Evolutionary conservation across 2,113 vertebrate species (phyloP), one percentile per base, ranked within the genome.

Genomic region (Irena cyanogastra): DNA sequence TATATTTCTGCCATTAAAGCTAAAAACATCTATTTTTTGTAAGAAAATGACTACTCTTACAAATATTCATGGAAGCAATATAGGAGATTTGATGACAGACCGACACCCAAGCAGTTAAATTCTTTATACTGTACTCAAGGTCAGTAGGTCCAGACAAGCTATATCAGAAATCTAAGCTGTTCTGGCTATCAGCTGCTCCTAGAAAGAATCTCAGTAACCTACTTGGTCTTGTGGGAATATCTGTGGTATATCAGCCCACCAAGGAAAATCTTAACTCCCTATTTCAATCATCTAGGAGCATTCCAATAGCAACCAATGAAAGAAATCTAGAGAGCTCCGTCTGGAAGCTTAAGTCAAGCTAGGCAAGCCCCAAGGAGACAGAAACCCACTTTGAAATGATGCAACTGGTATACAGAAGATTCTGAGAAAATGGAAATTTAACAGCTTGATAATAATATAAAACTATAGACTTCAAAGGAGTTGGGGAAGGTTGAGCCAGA

Each of bases 381-480:
- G 23, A 87, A 76, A 5, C 27, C 6, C 8, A 24, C 4, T 41
- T 15, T 76, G 16, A 13, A 50, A 4, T 59, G 23, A 10, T n/a
- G 30, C 3, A 59, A 59, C 16, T 11, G 20, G 3, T 31, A 14
- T 41, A 54, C 6, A 39, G 13, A 85, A 76, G 9, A 61, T 41
- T 49, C 47, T 33, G 22, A 68, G 49, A 68, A 91, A 90, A 75
- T 7, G 6, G 2, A 11, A 89, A 37, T 52, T 44, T 35, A 71
- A 41, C 12, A 54, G 6, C 27, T 71, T 80, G 39, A 45, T 66
- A 50, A 56, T 33, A 45, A 17, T 4, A 31, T 15, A 52, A 89
- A 83, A 56, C 28, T 21, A 8, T 11, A 26, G 1, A 27, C 16
- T 13, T 69, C 9, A 24, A 3, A 18, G 1, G 1, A 50, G 16